phyloP scores from a whole-genome alignment of 2,888 invertebrate genomes.

The Zonitis immaculata region DNA sequence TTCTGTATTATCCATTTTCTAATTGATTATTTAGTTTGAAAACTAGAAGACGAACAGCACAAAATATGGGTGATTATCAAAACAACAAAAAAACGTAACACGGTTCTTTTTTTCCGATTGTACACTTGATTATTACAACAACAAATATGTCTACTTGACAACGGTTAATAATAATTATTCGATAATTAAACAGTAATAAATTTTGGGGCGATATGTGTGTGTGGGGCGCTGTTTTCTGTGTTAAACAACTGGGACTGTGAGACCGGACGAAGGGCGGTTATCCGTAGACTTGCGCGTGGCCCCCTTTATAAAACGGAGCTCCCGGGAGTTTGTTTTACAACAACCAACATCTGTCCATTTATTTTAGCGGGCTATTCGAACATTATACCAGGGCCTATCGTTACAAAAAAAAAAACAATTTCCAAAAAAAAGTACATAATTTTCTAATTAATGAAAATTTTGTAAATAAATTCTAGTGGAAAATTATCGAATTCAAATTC shows the following conservation, averaged over 20 bases:
- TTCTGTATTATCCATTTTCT: slow-evolving; percentile 33
- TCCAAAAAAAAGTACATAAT: too few relatives aligned
- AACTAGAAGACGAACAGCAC: too few relatives aligned
- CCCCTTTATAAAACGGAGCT: slow-evolving; percentile 41
- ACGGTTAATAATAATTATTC: slow-evolving; percentile 19
- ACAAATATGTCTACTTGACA: slow-evolving; percentile 23
- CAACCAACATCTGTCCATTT: slow-evolving; percentile 21
- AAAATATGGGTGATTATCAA: neutral
- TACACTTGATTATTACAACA: too few relatives aligned
- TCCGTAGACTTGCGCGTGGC: slow-evolving; percentile 46
- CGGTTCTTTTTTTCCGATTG: too few relatives aligned
- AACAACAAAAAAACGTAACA: neutral
- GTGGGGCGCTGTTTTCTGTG: slow-evolving; percentile 53
- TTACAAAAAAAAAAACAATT: neutral
- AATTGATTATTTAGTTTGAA: too few relatives aligned
- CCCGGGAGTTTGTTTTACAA: slow-evolving; percentile 25
- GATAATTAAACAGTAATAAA: too few relatives aligned
- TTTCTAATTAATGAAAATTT: too few relatives aligned
- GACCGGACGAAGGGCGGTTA: slow-evolving; percentile 44
- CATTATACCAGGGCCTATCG: slow-evolving; percentile 13
- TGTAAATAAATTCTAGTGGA: too few relatives aligned
- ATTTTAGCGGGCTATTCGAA: slow-evolving; percentile 33
- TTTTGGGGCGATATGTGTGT: slow-evolving; percentile 40
- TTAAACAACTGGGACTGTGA: slow-evolving; percentile 49
- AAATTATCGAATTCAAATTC: too few relatives aligned